phyloP scores from a whole-genome alignment of 2,888 invertebrate genomes.

The Athalia cordata region DNA sequence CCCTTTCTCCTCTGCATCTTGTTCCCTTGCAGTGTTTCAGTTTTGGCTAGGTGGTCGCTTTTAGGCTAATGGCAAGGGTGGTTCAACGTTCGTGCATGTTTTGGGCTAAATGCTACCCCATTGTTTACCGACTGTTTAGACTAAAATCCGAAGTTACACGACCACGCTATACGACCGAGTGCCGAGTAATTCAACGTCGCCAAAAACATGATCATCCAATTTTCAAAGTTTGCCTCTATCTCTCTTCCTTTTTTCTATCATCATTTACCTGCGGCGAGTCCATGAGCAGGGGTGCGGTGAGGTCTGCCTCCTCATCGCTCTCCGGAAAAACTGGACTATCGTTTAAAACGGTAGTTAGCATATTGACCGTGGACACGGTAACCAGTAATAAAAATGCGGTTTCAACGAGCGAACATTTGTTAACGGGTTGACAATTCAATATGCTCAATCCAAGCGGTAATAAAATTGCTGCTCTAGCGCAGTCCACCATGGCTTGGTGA shows the following conservation, averaged over 20 bases:
- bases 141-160: too few relatives aligned
- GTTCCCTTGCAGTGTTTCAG: too few relatives aligned
- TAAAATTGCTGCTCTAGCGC: slow-evolving; percentile 86
- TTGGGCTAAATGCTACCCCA: too few relatives aligned
- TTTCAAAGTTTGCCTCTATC: too few relatives aligned
- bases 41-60: too few relatives aligned
- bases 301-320: slow-evolving; percentile 82
- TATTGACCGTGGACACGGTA: slow-evolving; percentile 93
- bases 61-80: too few relatives aligned
- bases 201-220: too few relatives aligned
- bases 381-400: slow-evolving; percentile 91
- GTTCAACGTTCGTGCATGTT: too few relatives aligned
- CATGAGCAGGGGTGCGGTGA: slow-evolving; percentile 85
- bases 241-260: background rate
- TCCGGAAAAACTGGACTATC: slow-evolving; percentile 92
- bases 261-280: slow-evolving; percentile 83
- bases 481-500: slow-evolving; percentile 90
- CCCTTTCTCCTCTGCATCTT: too few relatives aligned
- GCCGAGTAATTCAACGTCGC: too few relatives aligned
- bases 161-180: too few relatives aligned
- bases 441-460: slow-evolving; percentile 88
- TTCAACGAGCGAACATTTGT: slow-evolving; percentile 91
- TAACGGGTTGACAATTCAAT: slow-evolving; percentile 87
- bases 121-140: too few relatives aligned
- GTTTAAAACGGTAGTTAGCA: slow-evolving; percentile 90